A percentile compares a stretch with the other conserved stretches of the same genome.
These are phyloP conservation scores for Numenius phaeopus DNA, from an alignment of 2,797 vertebrate genomes.

Conservation along the genomic window DNA sequence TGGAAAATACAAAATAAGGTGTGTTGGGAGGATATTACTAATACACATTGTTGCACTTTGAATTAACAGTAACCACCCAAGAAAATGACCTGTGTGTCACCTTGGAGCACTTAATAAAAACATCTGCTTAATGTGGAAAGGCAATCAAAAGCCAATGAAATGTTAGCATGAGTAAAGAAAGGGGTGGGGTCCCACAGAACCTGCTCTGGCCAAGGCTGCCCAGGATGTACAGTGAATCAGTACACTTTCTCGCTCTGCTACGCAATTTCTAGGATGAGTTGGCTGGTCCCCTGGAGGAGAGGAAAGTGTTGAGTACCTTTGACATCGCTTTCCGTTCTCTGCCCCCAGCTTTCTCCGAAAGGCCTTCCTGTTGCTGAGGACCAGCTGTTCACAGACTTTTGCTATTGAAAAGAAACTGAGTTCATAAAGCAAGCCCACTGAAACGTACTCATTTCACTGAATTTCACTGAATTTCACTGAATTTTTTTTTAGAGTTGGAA, in stretches of 20 bases:
- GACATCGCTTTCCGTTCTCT: neutral
- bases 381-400: neutral
- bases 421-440: neutral
- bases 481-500: no score
- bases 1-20: slow-evolving; percentile 64
- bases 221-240: slow-evolving; percentile 25
- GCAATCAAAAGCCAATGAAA: slow-evolving; percentile 40
- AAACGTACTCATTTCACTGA: neutral
- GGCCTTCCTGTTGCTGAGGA: neutral
- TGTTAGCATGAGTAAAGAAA: neutral
- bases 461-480: no score
- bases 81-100: slow-evolving; percentile 62
- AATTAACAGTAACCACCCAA: slow-evolving; percentile 70
- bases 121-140: slow-evolving; percentile 52
- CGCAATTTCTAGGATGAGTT: neutral
- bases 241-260: neutral
- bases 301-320: neutral
- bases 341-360: neutral
- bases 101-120: slow-evolving; percentile 56
- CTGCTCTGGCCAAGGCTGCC: slow-evolving; percentile 2
- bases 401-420: neutral
- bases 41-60: slow-evolving; percentile 52
- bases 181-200: slow-evolving; percentile 25
- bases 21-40: slow-evolving; percentile 70
- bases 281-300: neutral